These are phyloP conservation scores for Ganaspis sp. DNA, from an alignment of 1,140 invertebrate species.

Conservation along the genomic window DNA sequence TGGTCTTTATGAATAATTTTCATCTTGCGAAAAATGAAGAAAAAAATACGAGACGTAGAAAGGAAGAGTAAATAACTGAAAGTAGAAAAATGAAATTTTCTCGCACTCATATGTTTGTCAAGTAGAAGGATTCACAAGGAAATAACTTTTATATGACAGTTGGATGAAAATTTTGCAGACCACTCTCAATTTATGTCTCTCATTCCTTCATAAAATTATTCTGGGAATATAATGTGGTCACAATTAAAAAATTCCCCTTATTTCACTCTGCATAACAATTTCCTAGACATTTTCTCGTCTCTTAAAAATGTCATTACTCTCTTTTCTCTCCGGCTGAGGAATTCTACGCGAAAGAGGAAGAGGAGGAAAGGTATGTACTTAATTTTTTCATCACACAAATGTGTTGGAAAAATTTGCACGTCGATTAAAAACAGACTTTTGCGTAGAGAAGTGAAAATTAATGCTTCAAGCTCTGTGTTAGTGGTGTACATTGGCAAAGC, in stretches of 20 bases:
- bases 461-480: neutral
- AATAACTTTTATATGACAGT: no score
- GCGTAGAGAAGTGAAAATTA: neutral
- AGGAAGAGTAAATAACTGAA: no score
- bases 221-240: neutral
- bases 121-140: no score
- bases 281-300: neutral
- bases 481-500: neutral
- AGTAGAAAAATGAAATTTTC: no score
- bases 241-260: constrained; percentile 18
- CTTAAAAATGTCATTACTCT: constrained; percentile 25
- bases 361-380: constrained; percentile 5
- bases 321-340: neutral
- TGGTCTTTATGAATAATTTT: no score
- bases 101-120: no score
- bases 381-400: constrained; percentile 10
- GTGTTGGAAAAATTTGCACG: neutral
- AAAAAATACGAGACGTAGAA: no score
- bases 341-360: neutral
- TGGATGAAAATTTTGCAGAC: no score
- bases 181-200: no score
- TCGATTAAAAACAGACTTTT: constrained; percentile 5
- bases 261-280: neutral
- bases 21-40: no score
- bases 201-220: neutral